Percentiles rank a stretch among this genome's conserved stretches.
Evolutionary conservation across 2,797 vertebrate genomes (phyloP).

Genomic region (Acanthurus lineatus): DNA sequence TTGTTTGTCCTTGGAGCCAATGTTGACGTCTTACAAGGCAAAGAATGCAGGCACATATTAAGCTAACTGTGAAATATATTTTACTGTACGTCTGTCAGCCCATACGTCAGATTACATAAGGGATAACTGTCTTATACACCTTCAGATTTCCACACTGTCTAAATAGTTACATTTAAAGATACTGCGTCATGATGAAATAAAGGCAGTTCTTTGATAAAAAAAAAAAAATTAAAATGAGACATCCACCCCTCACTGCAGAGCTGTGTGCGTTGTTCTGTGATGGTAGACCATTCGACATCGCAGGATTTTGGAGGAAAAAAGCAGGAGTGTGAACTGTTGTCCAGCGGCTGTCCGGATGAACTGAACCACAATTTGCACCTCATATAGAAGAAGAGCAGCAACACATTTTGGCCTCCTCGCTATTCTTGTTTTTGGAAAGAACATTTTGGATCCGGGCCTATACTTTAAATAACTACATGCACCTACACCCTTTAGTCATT

Average conservation of each 20-base stretch:
- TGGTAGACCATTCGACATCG: slow-evolving; percentile 32
- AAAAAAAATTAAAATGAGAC: background rate
- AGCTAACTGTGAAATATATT: background rate
- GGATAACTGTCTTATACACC: background rate
- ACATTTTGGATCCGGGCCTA: slow-evolving; percentile 42
- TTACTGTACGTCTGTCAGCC: background rate
- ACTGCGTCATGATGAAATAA: slow-evolving; percentile 1
- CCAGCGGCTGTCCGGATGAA: slow-evolving; percentile 44
- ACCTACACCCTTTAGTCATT: slow-evolving; percentile 61
- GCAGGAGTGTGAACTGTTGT: slow-evolving; percentile 27
- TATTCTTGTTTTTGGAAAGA: slow-evolving; percentile 36
- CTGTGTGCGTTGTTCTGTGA: slow-evolving; percentile 22
- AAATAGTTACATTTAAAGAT: background rate
- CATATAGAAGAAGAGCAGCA: slow-evolving; percentile 28
- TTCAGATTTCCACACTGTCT: background rate
- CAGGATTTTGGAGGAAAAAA: slow-evolving; percentile 22
- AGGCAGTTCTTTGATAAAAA: background rate
- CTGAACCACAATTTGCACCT: slow-evolving; percentile 25
- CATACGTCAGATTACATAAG: background rate
- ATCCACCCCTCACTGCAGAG: background rate
- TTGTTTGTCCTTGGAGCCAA: slow-evolving; percentile 27
- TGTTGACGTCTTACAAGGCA: slow-evolving; percentile 14
- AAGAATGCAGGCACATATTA: background rate
- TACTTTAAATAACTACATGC: slow-evolving; percentile 53
- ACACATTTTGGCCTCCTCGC: slow-evolving; percentile 40